phyloP scores from a whole-genome alignment of 2,797 vertebrate species.

The Melanotaenia trifasciata region DNA sequence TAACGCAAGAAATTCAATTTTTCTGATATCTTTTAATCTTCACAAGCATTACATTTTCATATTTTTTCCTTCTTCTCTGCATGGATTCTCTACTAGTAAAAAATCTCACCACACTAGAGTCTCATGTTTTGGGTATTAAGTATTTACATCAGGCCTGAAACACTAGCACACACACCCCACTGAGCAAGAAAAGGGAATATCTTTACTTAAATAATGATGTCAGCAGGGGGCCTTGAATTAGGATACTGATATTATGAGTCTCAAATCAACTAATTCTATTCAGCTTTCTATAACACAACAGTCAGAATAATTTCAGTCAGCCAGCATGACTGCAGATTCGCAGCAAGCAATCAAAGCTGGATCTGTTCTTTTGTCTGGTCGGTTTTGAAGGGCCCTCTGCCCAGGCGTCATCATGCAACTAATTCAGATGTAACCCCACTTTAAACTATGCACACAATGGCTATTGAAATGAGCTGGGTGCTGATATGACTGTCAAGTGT shows the following conservation, averaged over 20 bases:
- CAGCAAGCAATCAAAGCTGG: conserved; percentile 66
- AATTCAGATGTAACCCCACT: conserved; percentile 79
- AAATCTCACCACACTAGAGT: not conserved
- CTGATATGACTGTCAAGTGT: conserved; percentile 59
- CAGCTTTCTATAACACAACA: conserved; percentile 34
- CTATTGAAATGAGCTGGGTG: conserved; percentile 73
- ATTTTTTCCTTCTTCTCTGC: not conserved
- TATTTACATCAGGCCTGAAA: not conserved
- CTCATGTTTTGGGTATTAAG: not conserved
- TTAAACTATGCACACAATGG: conserved; percentile 71
- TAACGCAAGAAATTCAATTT: not conserved
- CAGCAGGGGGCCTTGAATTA: conserved; percentile 3
- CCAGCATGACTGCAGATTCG: conserved; percentile 55
- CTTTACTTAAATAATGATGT: conserved; percentile 18
- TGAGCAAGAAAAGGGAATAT: not conserved
- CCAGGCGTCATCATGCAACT: conserved; percentile 72
- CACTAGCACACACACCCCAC: conserved; percentile 3
- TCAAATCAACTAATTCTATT: conserved; percentile 32
- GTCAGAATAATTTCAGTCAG: conserved; percentile 53
- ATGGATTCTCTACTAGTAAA: not conserved
- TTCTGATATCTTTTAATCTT: too few relatives aligned
- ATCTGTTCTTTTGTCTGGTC: conserved; percentile 69
- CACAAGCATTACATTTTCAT: not conserved
- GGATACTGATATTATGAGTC: conserved; percentile 21
- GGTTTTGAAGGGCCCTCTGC: conserved; percentile 72